Conservation (phyloP, 2,113 vertebrate species). For the Danionella cerebrum region DNA sequence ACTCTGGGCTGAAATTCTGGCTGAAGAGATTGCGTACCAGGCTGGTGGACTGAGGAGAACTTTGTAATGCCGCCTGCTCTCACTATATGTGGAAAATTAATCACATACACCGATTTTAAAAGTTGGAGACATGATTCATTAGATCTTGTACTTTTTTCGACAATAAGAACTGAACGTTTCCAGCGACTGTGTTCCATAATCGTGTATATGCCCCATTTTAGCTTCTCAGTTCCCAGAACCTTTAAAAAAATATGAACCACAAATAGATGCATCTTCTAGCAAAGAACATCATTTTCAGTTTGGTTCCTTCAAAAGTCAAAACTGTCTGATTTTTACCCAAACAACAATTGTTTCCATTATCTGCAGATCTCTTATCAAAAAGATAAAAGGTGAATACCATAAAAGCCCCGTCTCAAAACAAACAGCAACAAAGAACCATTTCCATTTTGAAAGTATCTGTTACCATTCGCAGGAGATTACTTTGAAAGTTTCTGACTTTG, state of each 20-base stretch:
- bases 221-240: no score
- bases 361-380: neutral
- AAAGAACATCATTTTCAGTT: no score
- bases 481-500: neutral
- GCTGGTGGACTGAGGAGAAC: slow-evolving; percentile 4
- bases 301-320: no score
- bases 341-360: neutral
- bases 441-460: slow-evolving; percentile 27
- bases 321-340: neutral
- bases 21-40: slow-evolving; percentile 11
- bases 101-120: neutral
- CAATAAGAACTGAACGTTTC: no score
- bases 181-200: no score
- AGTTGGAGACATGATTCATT: neutral
- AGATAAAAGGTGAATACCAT: slow-evolving; percentile 11
- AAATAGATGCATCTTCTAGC: no score
- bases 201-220: no score
- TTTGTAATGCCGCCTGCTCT: neutral
- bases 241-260: no score
- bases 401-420: slow-evolving; percentile 26
- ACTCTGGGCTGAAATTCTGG: slow-evolving; percentile 19
- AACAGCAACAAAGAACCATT: slow-evolving; percentile 21
- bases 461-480: slow-evolving; percentile 40
- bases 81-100: slow-evolving; percentile 5
- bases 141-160: no score